phyloP scores from a whole-genome alignment of 1,140 invertebrate species.

The Teleopsis dalmanni region DNA sequence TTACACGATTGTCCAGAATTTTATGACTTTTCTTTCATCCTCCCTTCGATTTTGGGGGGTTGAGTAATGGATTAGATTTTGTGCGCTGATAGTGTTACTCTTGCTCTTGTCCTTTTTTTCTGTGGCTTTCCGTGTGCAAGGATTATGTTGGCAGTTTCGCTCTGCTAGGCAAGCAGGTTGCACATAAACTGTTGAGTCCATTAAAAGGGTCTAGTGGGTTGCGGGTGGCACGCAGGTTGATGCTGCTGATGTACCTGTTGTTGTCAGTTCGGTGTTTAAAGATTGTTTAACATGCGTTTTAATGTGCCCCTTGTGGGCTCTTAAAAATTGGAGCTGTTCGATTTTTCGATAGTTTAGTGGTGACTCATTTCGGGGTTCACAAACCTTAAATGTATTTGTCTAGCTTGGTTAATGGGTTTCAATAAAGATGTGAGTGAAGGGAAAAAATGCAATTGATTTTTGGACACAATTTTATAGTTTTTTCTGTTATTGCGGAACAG shows the following conservation, averaged over 20 bases:
- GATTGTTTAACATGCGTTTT: slow-evolving; percentile 32
- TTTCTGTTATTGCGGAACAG: too few relatives aligned
- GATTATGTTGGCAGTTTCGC: slow-evolving; percentile 1
- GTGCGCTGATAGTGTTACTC: not conserved
- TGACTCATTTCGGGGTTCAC: slow-evolving; percentile 14
- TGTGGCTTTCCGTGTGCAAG: not conserved
- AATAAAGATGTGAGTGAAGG: too few relatives aligned
- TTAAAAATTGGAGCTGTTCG: too few relatives aligned
- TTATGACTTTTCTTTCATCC: not conserved
- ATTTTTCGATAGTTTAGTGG: slow-evolving; percentile 20
- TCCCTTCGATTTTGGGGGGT: not conserved
- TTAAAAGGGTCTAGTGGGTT: slow-evolving; percentile 1
- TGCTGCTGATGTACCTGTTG: slow-evolving; percentile 13
- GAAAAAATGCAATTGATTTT: too few relatives aligned
- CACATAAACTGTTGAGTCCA: not conserved
- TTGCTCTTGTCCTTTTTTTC: not conserved
- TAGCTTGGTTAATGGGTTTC: too few relatives aligned
- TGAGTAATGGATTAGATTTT: slow-evolving; percentile 13
- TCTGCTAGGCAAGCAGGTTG: not conserved
- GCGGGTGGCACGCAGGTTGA: not conserved
- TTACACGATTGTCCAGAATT: not conserved
- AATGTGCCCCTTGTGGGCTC: slow-evolving; percentile 41
- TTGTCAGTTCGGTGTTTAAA: slow-evolving; percentile 12
- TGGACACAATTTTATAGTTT: too few relatives aligned
- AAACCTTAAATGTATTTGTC: too few relatives aligned